Conservation (phyloP, 2,113 vertebrate species). For the Globicephala melas region DNA sequence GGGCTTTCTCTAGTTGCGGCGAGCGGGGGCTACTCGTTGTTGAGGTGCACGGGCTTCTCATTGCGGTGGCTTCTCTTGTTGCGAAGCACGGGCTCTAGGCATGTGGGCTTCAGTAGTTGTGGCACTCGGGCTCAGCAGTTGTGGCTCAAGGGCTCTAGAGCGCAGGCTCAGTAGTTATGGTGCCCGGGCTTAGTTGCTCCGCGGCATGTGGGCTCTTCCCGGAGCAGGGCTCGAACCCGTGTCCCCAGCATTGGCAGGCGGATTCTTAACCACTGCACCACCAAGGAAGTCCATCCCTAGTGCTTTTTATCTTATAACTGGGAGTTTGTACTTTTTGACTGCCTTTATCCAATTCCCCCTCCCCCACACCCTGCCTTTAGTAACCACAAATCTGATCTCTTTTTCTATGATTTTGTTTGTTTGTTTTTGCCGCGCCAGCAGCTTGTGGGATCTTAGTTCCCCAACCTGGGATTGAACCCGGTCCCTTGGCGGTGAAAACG, state of each 20-base stretch:
- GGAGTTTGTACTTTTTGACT: background rate
- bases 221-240: background rate
- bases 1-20: background rate
- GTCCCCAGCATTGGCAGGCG: background rate
- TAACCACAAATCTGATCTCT: background rate
- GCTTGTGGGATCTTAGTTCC: background rate
- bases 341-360: background rate
- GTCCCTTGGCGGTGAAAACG: background rate
- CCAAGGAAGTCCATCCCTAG: background rate
- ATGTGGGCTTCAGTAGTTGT: background rate
- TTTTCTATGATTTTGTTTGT: background rate
- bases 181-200: background rate
- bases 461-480: background rate
- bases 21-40: background rate
- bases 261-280: background rate
- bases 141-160: background rate
- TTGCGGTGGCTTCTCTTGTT: background rate
- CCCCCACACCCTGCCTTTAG: background rate
- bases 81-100: background rate
- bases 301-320: background rate
- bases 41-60: background rate
- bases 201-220: background rate
- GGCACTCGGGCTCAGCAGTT: background rate
- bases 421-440: background rate
- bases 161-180: too few species aligned